A percentile compares a stretch with the other conserved stretches of the same genome.
phyloP scores from a whole-genome alignment of 2,113 vertebrate genomes.

The Butorides virescens region DNA sequence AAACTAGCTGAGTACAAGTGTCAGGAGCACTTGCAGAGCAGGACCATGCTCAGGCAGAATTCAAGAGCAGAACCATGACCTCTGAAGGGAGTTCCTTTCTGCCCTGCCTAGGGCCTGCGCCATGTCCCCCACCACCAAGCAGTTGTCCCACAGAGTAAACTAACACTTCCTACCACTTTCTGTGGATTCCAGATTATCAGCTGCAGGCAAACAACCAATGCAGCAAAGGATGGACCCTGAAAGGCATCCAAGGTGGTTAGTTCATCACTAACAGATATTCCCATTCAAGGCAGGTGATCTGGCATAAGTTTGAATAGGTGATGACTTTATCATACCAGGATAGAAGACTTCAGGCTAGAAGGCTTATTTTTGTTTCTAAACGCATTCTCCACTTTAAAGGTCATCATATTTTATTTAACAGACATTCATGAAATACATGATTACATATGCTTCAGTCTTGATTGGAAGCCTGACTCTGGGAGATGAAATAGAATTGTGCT shows the following conservation, averaged over 20 bases:
- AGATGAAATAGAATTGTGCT: background rate
- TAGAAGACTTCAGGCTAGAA: background rate
- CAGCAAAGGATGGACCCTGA: background rate
- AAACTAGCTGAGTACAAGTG: background rate
- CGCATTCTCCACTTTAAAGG: background rate
- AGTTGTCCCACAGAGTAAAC: background rate
- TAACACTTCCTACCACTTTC: background rate
- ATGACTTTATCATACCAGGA: background rate
- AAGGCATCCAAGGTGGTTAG: background rate
- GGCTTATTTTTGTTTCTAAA: background rate
- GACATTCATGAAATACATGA: background rate
- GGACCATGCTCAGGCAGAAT: background rate
- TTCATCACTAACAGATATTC: background rate
- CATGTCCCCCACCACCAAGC: background rate
- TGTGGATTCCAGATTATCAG: background rate
- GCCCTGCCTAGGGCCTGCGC: background rate
- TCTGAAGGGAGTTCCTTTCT: background rate
- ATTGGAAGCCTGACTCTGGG: background rate
- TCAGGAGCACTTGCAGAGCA: background rate
- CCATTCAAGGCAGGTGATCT: background rate
- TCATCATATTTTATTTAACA: constrained; percentile 22
- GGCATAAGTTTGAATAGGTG: background rate
- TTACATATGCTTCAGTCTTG: background rate
- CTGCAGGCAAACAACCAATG: background rate
- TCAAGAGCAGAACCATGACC: background rate